Conservation (phyloP, 1,140 invertebrate species). For the Stegodyphus dumicola region DNA sequence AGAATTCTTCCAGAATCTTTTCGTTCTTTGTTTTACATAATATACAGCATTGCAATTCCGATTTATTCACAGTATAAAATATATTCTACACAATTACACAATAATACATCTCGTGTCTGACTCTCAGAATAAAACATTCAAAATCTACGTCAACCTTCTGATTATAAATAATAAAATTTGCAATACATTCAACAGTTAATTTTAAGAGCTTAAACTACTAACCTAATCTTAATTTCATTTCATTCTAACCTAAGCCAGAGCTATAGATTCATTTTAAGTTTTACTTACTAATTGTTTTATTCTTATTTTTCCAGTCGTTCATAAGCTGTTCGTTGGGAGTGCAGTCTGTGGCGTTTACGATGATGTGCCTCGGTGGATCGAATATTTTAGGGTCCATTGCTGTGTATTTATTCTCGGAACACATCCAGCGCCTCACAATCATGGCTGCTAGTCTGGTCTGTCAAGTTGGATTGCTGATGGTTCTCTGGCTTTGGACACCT, state of each 20-base stretch:
- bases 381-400: constrained; percentile 67
- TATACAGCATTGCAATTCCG: too few species aligned
- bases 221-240: too few species aligned
- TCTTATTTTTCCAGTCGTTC: constrained; percentile 66
- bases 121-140: too few species aligned
- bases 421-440: constrained; percentile 68
- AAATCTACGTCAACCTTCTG: too few species aligned
- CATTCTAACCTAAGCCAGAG: background rate
- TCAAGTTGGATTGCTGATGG: constrained; percentile 68
- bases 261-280: background rate
- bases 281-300: constrained; percentile 14
- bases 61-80: too few species aligned
- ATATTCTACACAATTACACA: too few species aligned
- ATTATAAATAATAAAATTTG: too few species aligned
- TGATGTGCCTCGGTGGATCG: constrained; percentile 68
- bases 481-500: constrained; percentile 69
- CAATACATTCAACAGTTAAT: too few species aligned
- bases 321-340: constrained; percentile 69
- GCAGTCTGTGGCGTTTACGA: constrained; percentile 66
- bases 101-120: too few species aligned
- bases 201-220: too few species aligned
- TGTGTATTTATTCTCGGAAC: constrained; percentile 67
- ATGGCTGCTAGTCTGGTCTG: constrained; percentile 67
- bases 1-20: too few species aligned
- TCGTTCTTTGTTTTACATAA: too few species aligned